Evolutionary conservation across 64 coral and sea anemone genomes (phyloP), one percentile per base, ranked within the genome.

Genomic region (Actinia equina): DNA sequence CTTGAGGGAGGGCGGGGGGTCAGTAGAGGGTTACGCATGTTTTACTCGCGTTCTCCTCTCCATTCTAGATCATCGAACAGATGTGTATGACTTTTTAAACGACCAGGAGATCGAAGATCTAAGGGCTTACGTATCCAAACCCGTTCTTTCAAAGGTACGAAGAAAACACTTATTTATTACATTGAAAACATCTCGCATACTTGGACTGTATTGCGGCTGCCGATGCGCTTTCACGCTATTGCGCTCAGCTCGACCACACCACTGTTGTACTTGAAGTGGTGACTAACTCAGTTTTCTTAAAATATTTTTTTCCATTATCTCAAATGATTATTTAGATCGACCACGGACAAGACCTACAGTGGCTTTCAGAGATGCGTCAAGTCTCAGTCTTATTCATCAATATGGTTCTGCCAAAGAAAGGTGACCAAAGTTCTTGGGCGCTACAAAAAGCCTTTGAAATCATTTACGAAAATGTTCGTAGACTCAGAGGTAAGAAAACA

Each of bases 311-410:
- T 49, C 7, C 46, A 49, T 49, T 49, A 17, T 6, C 44, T 41
- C 13, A 79, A 17, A 37, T 37, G 7, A 44, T 20, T 79, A 16
- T 27, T 89, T 83, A 95, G 97, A 99, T 99, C 26, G 97, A 99
- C 18, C 97, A 99, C 79, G 93, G 86, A 17, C 97, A 99, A 71
- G 93, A 95, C n/a, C 43, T 99, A n/a, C 87, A 99, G 61, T 99
- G 94, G 86, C 57, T 99, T 4, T 99, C 97, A 3, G 97, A 99
- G 60, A 99, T 99, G 97, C 94, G 97, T 22, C 82, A 93, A 62
- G 97, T 99, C 41, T 99, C 97, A 3, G 94, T 94, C 7, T 64
- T 99, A 77, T 99, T 99, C 43, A 94, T 99, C 71, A 99, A 99
- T 84, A 99, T 99, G 97, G 60, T 92, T 44, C 77, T 99, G 15